phyloP scores from a whole-genome alignment of 2,113 vertebrate species.

The Macquaria australasica region DNA sequence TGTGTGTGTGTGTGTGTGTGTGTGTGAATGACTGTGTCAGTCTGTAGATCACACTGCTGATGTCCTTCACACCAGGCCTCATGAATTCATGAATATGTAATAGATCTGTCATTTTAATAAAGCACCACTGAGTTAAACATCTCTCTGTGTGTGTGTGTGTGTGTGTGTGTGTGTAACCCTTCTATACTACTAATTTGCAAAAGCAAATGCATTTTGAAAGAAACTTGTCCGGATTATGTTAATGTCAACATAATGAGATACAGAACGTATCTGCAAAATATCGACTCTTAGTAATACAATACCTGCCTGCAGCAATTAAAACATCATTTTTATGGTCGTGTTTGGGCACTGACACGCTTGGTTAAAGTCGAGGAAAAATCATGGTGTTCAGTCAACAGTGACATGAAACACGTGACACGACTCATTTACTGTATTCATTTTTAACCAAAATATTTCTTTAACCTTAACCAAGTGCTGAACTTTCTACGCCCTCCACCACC shows the following conservation, averaged over 20 bases:
- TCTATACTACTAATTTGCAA: neutral
- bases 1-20: neutral
- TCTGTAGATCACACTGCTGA: conserved; percentile 36
- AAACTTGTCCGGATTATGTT: neutral
- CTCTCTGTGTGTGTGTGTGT: neutral
- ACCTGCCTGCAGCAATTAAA: neutral
- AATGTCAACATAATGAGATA: neutral
- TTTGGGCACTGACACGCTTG: neutral
- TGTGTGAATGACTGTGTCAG: neutral
- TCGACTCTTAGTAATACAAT: no score
- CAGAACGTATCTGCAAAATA: neutral
- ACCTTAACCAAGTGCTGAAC: no score
- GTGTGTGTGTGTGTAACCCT: neutral
- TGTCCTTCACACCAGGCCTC: conserved; percentile 53
- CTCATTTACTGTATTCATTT: no score
- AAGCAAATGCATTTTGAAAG: no score
- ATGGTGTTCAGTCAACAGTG: no score
- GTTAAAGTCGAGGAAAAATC: no score
- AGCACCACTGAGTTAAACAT: conserved; percentile 43
- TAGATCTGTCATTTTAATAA: conserved; percentile 67
- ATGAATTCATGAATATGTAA: conserved; percentile 71
- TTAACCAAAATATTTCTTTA: no score
- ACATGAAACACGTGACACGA: no score
- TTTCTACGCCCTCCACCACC: no score
- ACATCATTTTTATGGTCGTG: neutral